Base-by-base conservation (phyloP, 2,888 invertebrate species). In the Resseliella maxima region DNA sequence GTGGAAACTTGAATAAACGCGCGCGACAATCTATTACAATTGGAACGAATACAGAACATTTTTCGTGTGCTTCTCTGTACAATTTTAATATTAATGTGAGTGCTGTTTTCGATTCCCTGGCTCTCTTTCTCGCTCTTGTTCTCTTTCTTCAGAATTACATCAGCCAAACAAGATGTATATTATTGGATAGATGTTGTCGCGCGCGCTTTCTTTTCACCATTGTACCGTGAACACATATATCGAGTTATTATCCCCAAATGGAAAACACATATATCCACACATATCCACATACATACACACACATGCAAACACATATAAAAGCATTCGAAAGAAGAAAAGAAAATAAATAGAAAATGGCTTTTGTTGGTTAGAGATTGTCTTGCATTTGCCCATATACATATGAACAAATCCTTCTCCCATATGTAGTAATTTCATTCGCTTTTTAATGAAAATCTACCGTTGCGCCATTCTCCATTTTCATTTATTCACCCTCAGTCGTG, bases 341-440 rank as follows among this genome's bases (percentile, higher is more conserved):
- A 72, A 72, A 72, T 72, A 72, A 72, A 72, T 72, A 72, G 72
- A 72, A 72, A 72, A 72, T 72, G 72, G 72, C 72, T 72, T 72
- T 72, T 72, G 72, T 72, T 72, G 31, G 72, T 72, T 72, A 12
- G 59, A 72, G 72, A 72, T 72, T 72, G 72, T 31, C 31, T 72
- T 72, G 72, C 72, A 72, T 35, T 72, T 35, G 72, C 72, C 72
- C 72, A 72, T 72, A 72, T 72, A 72, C 27, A 72, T 72, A 72
- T 72, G 59, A 18, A 72, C 15, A 35, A n/a, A 72, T 72, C 72
- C 15, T 35, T 72, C 24, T 72, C 72, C 12, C 72, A 72, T 72
- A 35, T 72, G 31, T 72, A 31, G 59, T 59, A 59, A 59, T 59
- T 59, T 27, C 59, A 15, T 27, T 50, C 15, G 15, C 50, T 24